These are phyloP conservation scores for Eristalis tenax DNA, from an alignment of 2,888 invertebrate genomes.

Conservation along the genomic window DNA sequence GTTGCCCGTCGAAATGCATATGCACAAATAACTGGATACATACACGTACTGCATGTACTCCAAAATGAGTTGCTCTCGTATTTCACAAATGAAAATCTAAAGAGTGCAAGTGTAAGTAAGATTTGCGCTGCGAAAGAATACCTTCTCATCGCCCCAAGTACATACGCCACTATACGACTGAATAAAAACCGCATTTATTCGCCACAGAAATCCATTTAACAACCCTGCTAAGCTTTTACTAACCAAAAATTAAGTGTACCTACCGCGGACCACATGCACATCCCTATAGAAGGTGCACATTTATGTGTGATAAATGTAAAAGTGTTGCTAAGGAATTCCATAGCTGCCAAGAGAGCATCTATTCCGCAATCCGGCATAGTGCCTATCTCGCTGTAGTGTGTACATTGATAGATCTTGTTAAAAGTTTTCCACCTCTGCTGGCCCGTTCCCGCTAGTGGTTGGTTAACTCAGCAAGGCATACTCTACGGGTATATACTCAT, in stretches of 20 bases:
- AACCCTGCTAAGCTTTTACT: conserved; percentile 36
- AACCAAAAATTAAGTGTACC: conserved; percentile 37
- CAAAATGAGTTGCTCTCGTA: neutral
- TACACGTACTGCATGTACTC: neutral
- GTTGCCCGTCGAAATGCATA: neutral
- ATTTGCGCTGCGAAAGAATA: conserved; percentile 20
- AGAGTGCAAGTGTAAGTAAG: conserved; percentile 31
- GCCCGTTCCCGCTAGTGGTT: neutral
- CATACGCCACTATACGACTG: conserved; percentile 15
- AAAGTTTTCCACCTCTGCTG: neutral
- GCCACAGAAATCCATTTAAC: conserved; percentile 41
- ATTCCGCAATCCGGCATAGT: conserved; percentile 8
- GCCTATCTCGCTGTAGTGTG: neutral
- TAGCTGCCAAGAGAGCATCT: conserved; percentile 29
- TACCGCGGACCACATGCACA: neutral
- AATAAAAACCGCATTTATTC: conserved; percentile 34
- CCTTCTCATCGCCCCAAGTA: conserved; percentile 5
- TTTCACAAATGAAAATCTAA: conserved; percentile 35
- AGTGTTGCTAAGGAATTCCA: conserved; percentile 1
- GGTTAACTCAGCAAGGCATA: neutral
- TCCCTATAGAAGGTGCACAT: neutral
- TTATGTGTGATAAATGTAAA: neutral
- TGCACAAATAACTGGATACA: neutral
- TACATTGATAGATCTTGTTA: conserved; percentile 24
- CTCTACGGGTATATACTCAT: neutral